Evolutionary conservation across 2,888 invertebrate species (phyloP).

Genomic region (Prosapia bicincta): DNA sequence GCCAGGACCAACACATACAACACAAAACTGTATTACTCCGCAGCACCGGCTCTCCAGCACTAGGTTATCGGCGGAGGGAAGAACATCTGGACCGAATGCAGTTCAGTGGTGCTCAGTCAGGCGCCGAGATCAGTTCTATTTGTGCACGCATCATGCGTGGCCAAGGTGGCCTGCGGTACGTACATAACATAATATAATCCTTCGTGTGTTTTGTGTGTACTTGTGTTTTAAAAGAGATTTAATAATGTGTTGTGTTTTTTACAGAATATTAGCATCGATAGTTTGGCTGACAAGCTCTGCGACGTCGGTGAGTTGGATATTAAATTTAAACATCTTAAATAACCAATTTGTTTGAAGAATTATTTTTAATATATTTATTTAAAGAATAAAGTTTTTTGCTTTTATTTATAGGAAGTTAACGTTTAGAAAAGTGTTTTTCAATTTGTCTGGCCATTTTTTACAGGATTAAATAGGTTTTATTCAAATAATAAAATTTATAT

Average conservation of each 20-base stretch:
- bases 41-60: background rate
- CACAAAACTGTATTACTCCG: background rate
- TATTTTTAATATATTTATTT: too few species aligned
- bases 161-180: background rate
- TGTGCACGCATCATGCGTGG: background rate
- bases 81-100: background rate
- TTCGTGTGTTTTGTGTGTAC: background rate
- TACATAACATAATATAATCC: background rate
- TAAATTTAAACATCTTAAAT: background rate
- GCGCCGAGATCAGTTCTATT: constrained; percentile 8
- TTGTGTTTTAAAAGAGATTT: background rate
- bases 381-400: too few species aligned
- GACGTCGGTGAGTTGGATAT: background rate
- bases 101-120: constrained; percentile 23
- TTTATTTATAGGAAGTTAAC: too few species aligned
- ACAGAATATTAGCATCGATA: background rate
- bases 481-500: too few species aligned
- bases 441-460: too few species aligned
- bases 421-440: too few species aligned
- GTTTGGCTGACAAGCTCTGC: background rate
- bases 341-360: too few species aligned
- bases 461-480: too few species aligned
- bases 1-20: background rate
- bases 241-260: background rate
- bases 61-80: background rate